Evolutionary conservation across 2,797 vertebrate genomes (phyloP).

Genomic region (Lutjanus argentimaculatus): DNA sequence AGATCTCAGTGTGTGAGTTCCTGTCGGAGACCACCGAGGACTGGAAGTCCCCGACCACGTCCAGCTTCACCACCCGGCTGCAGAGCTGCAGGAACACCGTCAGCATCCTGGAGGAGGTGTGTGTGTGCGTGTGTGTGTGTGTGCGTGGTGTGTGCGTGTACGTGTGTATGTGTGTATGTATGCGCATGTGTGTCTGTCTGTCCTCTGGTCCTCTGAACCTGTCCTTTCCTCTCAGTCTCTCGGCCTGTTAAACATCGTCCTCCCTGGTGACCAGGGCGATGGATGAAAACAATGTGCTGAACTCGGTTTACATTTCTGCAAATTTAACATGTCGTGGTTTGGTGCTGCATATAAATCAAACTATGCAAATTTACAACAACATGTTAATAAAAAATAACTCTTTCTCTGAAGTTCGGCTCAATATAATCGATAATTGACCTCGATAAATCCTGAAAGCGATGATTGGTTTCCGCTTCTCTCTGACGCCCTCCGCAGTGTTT

Average conservation of each 20-base stretch:
- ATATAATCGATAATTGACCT: too few species aligned
- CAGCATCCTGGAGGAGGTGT: slow-evolving; percentile 92
- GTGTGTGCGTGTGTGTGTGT: slow-evolving; percentile 9
- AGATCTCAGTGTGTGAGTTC: slow-evolving; percentile 94
- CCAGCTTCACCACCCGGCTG: slow-evolving; percentile 94
- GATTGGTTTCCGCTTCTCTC: not conserved
- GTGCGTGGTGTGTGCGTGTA: not conserved
- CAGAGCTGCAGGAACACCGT: slow-evolving; percentile 94
- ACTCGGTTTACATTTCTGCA: not conserved
- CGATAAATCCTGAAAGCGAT: not conserved
- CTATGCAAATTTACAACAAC: too few species aligned
- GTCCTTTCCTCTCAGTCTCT: not conserved
- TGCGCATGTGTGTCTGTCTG: not conserved
- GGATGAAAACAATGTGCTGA: not conserved
- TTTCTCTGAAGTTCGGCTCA: too few species aligned
- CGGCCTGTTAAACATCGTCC: not conserved
- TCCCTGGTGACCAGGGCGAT: not conserved
- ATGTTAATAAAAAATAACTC: too few species aligned
- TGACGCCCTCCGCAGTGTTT: slow-evolving; percentile 1
- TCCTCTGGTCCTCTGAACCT: not conserved
- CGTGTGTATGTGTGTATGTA: not conserved
- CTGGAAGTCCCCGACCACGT: slow-evolving; percentile 95
- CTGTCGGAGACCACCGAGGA: slow-evolving; percentile 94
- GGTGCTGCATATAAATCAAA: too few species aligned
- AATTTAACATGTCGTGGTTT: not conserved